Evolutionary conservation across 2,113 vertebrate species (phyloP).

Genomic region (Sterna hirundo): DNA sequence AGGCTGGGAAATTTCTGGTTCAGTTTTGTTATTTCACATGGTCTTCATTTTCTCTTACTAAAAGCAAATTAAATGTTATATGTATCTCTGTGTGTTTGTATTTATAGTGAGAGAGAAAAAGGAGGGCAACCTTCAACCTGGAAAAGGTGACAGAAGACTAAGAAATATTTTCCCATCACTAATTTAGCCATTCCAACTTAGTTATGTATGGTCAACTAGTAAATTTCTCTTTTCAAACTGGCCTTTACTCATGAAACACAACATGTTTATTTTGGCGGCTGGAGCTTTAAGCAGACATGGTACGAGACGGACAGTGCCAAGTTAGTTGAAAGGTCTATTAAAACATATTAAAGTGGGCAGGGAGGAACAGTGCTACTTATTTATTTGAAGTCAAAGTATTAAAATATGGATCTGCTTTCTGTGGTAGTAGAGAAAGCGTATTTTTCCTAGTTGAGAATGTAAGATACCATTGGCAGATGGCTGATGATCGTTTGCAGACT

Average conservation of each 20-base stretch:
- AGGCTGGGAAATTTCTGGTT: not conserved
- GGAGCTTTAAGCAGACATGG: not conserved
- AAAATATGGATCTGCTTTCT: not conserved
- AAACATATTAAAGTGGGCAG: not conserved
- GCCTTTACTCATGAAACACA: conserved; percentile 45
- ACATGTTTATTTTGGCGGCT: conserved; percentile 48
- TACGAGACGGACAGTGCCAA: conserved; percentile 26
- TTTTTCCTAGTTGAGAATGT: not conserved
- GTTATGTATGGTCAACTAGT: conserved; percentile 16
- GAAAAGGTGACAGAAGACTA: conserved; percentile 24
- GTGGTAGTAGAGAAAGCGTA: not conserved
- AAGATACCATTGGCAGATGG: not conserved
- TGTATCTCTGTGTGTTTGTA: not conserved
- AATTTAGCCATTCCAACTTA: conserved; percentile 18
- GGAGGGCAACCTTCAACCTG: not conserved
- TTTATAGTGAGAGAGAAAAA: not conserved
- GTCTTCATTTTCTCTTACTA: not conserved
- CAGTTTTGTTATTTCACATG: not conserved
- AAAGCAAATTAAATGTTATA: not conserved
- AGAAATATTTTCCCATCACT: conserved; percentile 40
- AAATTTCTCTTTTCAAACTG: conserved; percentile 34
- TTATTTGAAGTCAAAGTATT: not conserved
- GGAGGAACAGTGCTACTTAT: not conserved
- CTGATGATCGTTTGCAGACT: not conserved
- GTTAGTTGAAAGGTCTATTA: conserved; percentile 31